Base-by-base conservation (phyloP, 2,797 vertebrate genomes). In the Centroberyx gerrardi region DNA sequence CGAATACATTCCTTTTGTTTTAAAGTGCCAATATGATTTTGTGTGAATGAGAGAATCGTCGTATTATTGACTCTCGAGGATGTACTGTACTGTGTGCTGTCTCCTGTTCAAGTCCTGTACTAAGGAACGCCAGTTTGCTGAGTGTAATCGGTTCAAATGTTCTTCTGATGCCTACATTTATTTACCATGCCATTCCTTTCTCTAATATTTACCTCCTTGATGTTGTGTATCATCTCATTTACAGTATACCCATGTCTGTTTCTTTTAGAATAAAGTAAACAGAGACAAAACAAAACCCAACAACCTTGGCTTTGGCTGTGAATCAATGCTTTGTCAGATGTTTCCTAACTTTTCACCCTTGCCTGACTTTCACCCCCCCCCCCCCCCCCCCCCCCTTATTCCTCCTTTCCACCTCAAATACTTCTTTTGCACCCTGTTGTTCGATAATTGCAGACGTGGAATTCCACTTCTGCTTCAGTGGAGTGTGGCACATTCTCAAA, bases 201-300 rank as follows among this genome's bases (percentile, higher is more conserved):
- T 85, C 90, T 95, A 95, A 95, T 93, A 92, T 92, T 89, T 89
- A 89, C 87, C 88, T 76, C 69, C 74, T 90, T 68, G 14, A 80
- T 83, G 80, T 82, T 88, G 90, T 94, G 90, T 94, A 94, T 90
- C 80, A 90, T 92, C 90, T 92, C 86, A 92, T 93, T 91, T 87
- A 91, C 90, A 87, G 83, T 88, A 87, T 90, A 92, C 70, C 81
- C 85, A 56, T 90, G 82, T 90, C 86, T 93, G 90, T 93, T 92
- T 91, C 88, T 93, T 93, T 94, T 92, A 92, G 90, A 94, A 93
- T 93, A 91, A 93, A 94, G 91, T 88, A 93, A 94, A 94, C 91
- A 91, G 76, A 86, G 81, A 88, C 78, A 87, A 86, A 84, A 81
- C 72, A 86, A 63, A 61, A 7, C 17, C 1, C 22, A 36, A 33